These are phyloP conservation scores for Bilobella aurantiaca DNA, from an alignment of 1,140 invertebrate genomes.

Conservation along the genomic window DNA sequence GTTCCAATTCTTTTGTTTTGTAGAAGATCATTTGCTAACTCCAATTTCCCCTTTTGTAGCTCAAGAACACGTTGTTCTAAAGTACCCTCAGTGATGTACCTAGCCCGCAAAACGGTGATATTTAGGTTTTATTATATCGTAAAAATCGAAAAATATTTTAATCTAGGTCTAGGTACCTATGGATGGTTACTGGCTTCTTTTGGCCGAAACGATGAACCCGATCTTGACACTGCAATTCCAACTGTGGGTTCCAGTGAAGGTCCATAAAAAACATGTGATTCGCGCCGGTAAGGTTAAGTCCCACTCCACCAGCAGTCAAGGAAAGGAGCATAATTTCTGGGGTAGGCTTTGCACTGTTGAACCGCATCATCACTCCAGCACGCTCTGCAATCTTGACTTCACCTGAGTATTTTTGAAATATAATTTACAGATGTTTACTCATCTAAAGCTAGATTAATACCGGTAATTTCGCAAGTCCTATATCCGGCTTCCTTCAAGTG, in stretches of 20 bases:
- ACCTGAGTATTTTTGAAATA: slow-evolving; percentile 22
- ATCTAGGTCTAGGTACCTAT: slow-evolving; percentile 51
- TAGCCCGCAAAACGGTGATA: no score
- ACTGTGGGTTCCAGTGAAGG: slow-evolving; percentile 88
- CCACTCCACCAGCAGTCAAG: slow-evolving; percentile 78
- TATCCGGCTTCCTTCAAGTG: slow-evolving; percentile 49
- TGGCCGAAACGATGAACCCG: slow-evolving; percentile 83
- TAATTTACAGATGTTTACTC: background rate
- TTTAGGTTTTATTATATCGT: no score
- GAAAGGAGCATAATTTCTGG: slow-evolving; percentile 64
- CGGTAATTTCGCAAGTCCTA: slow-evolving; percentile 53
- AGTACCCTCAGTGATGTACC: slow-evolving; percentile 69
- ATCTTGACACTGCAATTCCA: slow-evolving; percentile 84
- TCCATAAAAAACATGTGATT: slow-evolving; percentile 82
- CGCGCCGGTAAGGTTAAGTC: slow-evolving; percentile 76
- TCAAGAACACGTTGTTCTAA: slow-evolving; percentile 71
- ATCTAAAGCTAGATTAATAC: slow-evolving; percentile 35
- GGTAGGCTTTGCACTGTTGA: slow-evolving; percentile 23
- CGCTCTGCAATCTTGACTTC: slow-evolving; percentile 19
- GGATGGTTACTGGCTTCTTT: slow-evolving; percentile 65
- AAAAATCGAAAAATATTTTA: slow-evolving; percentile 30
- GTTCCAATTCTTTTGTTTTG: slow-evolving; percentile 46
- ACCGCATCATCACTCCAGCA: slow-evolving; percentile 4
- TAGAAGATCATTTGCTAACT: slow-evolving; percentile 64
- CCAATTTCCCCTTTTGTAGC: slow-evolving; percentile 67